Base-by-base conservation (phyloP, 2,797 vertebrate species). In the Hypotaenidia philippensis region DNA sequence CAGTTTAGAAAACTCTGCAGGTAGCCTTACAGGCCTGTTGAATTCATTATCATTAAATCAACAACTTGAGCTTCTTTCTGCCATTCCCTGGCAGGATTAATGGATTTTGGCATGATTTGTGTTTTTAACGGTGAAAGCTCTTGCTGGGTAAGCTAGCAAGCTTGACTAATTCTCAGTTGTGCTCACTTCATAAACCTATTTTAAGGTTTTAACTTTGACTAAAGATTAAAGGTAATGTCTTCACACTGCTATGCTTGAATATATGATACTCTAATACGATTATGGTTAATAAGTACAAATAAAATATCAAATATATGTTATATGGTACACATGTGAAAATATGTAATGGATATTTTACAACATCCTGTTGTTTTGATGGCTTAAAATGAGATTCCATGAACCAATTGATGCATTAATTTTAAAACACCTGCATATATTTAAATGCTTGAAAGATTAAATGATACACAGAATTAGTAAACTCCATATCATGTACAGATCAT, bases 11-110 rank as follows among this genome's bases (percentile, higher is more conserved):
- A 96, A 92, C 97, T 97, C 97, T 91, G 83, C 95, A 98, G 97
- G 96, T 98, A 98, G 94, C 91, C 96, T 98, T 94, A 90, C 96
- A 96, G 97, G 92, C 94, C 96, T 92, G 95, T 96, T 98, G 97
- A 97, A 96, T 98, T 98, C 97, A 97, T 98, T 98, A 98, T 96
- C 96, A 96, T 98, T 98, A 98, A 98, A 98, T 98, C 98, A 98
- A 98, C 97, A 98, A 97, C 89, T 89, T 95, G 96, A 95, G 96
- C 97, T 97, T 98, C 98, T 97, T 97, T 97, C 96, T 97, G 96
- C 96, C 95, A 74, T 97, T 98, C 95, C 89, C 57, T 93, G 96
- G 97, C 91, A 98, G 96, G 96, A 98, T 98, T 98, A 98, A 98
- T 98, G 97, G 98, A 90, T 97, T 98, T 97, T 96, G 97, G 96